Evolutionary conservation across 37 sponge, comb jelly and placozoan genomes (phyloP).

Genomic region (Mnemiopsis leidyi): DNA sequence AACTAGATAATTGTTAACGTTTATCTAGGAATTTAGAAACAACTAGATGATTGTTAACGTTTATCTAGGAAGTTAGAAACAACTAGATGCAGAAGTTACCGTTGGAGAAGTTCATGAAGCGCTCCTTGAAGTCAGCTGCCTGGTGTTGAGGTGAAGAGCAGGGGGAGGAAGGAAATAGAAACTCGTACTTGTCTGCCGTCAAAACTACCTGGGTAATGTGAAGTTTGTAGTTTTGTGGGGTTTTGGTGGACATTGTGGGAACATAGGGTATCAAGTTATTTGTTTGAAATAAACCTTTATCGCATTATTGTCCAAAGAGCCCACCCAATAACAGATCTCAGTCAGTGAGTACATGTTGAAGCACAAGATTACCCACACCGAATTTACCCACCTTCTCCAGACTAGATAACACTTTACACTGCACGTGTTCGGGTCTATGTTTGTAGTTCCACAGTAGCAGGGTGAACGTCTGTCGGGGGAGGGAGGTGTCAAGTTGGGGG

Average conservation of each 20-base stretch:
- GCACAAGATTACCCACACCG: no score
- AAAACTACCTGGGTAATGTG: constrained; percentile 2
- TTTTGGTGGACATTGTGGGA: no score
- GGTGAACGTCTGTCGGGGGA: constrained; percentile 30
- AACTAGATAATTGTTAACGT: no score
- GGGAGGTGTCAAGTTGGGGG: no score
- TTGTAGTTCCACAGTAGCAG: constrained; percentile 60
- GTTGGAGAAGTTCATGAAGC: constrained; percentile 55
- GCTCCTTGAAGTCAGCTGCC: constrained; percentile 62
- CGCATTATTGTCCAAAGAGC: no score
- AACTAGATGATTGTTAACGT: no score
- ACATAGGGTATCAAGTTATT: no score
- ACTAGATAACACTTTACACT: constrained; percentile 37
- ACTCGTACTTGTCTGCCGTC: constrained; percentile 50
- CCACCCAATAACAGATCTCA: no score
- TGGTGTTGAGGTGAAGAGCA: constrained; percentile 20
- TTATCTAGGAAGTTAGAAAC: no score
- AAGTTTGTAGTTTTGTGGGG: no score
- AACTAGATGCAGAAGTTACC: constrained; percentile 16
- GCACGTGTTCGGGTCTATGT: not conserved
- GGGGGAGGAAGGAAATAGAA: not conserved
- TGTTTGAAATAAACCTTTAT: no score
- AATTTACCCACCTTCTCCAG: constrained; percentile 8
- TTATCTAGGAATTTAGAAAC: not conserved
- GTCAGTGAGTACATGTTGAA: no score